Percentiles rank a stretch among this genome's conserved stretches.
These are phyloP conservation scores for Neomonachus schauinslandi DNA, from an alignment of 2,113 vertebrate genomes.

Conservation along the genomic window DNA sequence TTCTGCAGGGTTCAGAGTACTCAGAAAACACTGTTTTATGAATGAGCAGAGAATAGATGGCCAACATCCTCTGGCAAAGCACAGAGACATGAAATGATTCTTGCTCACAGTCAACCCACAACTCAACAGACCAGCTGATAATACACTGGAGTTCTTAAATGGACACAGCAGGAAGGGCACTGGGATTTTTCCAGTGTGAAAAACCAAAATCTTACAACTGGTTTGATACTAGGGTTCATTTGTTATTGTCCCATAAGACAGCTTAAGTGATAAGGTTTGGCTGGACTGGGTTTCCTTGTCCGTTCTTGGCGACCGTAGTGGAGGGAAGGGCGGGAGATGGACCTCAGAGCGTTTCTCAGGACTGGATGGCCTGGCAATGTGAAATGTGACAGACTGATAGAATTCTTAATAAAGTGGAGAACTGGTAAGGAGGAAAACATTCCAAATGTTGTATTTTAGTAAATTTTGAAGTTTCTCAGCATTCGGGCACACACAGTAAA, in stretches of 20 bases:
- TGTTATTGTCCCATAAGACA: neutral
- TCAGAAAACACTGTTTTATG: slow-evolving; percentile 58
- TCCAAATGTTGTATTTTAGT: neutral
- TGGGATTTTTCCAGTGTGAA: neutral
- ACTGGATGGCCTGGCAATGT: neutral
- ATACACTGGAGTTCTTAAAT: neutral
- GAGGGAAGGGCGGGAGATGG: neutral
- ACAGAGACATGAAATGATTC: slow-evolving; percentile 16
- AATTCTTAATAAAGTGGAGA: neutral
- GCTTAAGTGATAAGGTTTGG: neutral
- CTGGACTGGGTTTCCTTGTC: neutral
- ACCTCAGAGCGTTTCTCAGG: neutral
- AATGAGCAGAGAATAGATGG: neutral
- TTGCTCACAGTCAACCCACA: neutral
- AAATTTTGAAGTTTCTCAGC: neutral
- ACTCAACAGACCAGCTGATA: neutral
- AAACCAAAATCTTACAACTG: neutral
- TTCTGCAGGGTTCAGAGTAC: slow-evolving; percentile 21
- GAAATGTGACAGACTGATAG: neutral
- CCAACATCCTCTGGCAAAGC: slow-evolving; percentile 32
- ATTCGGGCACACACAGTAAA: neutral
- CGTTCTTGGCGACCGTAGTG: neutral
- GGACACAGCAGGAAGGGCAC: neutral
- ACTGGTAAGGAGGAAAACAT: slow-evolving; percentile 9
- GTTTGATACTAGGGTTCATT: neutral